A percentile compares a stretch with the other conserved stretches of the same genome.
Conservation (phyloP, 2,888 invertebrate species). For the Chorisops tibialis region DNA sequence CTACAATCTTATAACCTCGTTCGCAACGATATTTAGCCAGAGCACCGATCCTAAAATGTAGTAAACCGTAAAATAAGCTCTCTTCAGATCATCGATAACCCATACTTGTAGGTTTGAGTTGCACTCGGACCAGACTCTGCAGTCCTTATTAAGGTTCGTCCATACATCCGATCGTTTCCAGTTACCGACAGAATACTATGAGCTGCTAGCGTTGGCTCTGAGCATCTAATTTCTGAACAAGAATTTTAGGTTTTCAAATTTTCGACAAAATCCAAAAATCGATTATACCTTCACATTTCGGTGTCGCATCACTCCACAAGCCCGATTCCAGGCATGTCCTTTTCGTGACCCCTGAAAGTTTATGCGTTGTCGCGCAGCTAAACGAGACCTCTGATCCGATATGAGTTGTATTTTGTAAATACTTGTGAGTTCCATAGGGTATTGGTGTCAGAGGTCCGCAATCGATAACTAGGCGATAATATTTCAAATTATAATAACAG, state of each 20-base stretch:
- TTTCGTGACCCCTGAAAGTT: conserved; percentile 70
- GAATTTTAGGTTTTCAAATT: neutral
- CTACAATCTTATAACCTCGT: conserved; percentile 81
- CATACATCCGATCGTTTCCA: conserved; percentile 86
- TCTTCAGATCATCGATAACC: too few species aligned
- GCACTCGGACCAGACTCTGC: conserved; percentile 63
- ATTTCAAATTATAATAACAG: neutral
- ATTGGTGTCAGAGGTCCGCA: conserved; percentile 81
- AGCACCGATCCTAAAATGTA: conserved; percentile 63
- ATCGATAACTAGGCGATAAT: conserved; percentile 66
- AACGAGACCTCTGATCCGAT: conserved; percentile 77
- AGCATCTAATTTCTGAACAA: conserved; percentile 76
- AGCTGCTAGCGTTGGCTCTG: conserved; percentile 76
- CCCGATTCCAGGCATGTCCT: conserved; percentile 71
- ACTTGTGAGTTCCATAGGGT: conserved; percentile 72
- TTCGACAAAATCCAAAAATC: neutral
- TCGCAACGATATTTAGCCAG: conserved; percentile 86
- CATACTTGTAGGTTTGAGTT: conserved; percentile 70
- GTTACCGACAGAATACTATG: conserved; percentile 86
- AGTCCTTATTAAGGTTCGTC: conserved; percentile 75
- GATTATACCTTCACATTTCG: conserved; percentile 69
- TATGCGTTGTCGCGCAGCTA: conserved; percentile 74
- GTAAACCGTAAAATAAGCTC: neutral
- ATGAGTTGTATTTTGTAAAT: conserved; percentile 74
- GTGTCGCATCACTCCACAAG: conserved; percentile 79